A percentile compares a stretch with the other conserved stretches of the same genome.
phyloP scores from a whole-genome alignment of 92 coral and sea anemone species.

The Heteractis magnifica region DNA sequence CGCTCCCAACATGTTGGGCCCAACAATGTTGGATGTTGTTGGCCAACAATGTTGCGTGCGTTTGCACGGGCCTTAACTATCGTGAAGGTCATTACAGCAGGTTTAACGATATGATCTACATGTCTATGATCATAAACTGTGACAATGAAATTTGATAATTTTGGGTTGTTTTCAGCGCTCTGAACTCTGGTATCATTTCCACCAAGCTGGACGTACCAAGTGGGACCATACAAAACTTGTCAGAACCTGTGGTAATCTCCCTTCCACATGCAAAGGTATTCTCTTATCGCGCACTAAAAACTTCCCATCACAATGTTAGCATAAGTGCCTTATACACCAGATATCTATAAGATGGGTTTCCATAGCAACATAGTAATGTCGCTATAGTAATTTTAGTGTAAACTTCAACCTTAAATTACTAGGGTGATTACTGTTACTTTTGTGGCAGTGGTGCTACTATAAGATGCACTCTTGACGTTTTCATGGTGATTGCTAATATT shows the following conservation, averaged over 20 bases:
- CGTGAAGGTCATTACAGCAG: too few relatives aligned
- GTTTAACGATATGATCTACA: too few relatives aligned
- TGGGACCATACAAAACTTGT: conserved; percentile 40
- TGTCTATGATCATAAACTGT: background rate
- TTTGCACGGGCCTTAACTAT: too few relatives aligned
- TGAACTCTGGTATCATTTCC: conserved; percentile 51
- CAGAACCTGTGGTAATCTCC: conserved; percentile 44
- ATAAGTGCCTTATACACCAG: background rate
- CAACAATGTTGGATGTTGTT: too few relatives aligned
- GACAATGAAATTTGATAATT: background rate
- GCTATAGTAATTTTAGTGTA: too few relatives aligned
- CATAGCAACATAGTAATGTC: background rate
- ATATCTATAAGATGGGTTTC: background rate
- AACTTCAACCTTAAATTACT: too few relatives aligned
- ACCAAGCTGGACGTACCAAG: conserved; percentile 40
- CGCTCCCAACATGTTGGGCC: too few relatives aligned
- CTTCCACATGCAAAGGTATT: conserved; percentile 28
- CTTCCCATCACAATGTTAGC: background rate
- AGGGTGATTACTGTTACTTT: too few relatives aligned
- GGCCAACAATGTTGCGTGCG: too few relatives aligned
- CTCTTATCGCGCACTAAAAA: background rate
- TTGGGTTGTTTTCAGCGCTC: conserved; percentile 18
- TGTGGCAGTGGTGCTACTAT: too few relatives aligned
- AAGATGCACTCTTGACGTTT: too few relatives aligned
- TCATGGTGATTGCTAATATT: too few relatives aligned